These are phyloP conservation scores for Trinorchestia longiramus DNA, from an alignment of 1,140 invertebrate genomes.

Conservation along the genomic window DNA sequence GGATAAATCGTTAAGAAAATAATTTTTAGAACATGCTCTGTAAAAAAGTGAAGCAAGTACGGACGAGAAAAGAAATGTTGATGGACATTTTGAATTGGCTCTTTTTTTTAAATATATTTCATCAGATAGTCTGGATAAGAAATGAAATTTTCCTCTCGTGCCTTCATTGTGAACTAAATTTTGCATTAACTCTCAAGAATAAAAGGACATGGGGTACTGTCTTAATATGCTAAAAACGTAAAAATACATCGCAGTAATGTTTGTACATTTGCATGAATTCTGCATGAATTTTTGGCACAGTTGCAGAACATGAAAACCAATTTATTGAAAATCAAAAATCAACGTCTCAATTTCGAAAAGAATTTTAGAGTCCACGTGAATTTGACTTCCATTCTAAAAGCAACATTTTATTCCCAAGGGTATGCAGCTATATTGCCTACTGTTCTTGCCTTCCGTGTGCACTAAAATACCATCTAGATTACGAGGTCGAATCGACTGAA, in stretches of 20 bases:
- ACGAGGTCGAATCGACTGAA: constrained; percentile 6
- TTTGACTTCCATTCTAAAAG: not conserved
- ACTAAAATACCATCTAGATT: not conserved
- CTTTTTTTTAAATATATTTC: too few relatives aligned
- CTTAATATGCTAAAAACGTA: not conserved
- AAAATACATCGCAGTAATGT: not conserved
- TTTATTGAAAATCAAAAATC: not conserved
- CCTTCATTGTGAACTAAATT: not conserved
- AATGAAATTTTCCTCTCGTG: too few relatives aligned
- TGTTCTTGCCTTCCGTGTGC: not conserved
- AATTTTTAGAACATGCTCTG: too few relatives aligned
- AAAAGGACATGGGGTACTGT: not conserved
- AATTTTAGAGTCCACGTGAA: not conserved
- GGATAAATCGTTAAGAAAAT: too few relatives aligned
- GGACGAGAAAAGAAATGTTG: too few relatives aligned
- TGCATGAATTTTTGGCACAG: not conserved
- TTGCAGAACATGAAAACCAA: not conserved
- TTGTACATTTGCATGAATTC: not conserved
- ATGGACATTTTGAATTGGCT: too few relatives aligned
- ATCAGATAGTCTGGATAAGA: too few relatives aligned
- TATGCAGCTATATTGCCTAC: not conserved
- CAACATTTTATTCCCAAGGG: not conserved
- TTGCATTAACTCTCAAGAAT: not conserved
- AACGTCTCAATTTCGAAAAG: not conserved
- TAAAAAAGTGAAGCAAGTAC: too few relatives aligned